phyloP scores from a whole-genome alignment of 2,797 vertebrate genomes.

The Cyprinella venusta region DNA sequence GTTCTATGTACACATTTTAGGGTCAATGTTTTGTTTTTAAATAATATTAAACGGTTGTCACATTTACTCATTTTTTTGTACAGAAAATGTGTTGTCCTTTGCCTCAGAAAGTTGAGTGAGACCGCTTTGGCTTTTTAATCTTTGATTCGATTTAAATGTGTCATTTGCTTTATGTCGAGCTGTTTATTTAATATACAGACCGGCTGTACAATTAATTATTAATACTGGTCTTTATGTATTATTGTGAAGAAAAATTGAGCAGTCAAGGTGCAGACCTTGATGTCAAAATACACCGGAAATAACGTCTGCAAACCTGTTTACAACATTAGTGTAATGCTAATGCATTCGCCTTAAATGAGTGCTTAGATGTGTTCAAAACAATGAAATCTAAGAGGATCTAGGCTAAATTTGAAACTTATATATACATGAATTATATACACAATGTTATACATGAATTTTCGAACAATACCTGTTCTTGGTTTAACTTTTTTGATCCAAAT shows the following conservation, averaged over 20 bases:
- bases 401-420: background rate
- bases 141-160: background rate
- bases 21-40: background rate
- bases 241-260: background rate
- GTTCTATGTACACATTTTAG: background rate
- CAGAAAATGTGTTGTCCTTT: background rate
- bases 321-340: background rate
- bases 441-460: no score
- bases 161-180: background rate
- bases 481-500: no score
- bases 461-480: no score
- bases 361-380: background rate
- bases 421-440: no score
- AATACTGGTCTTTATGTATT: background rate
- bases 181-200: background rate
- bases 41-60: background rate
- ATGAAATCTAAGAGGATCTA: background rate
- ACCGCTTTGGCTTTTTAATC: background rate
- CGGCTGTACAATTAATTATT: background rate
- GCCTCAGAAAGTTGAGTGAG: background rate
- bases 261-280: background rate
- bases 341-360: background rate
- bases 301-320: background rate
- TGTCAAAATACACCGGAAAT: slow-evolving; percentile 11
- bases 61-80: background rate